Evolutionary conservation across 2,797 vertebrate genomes (phyloP), one percentile per base, ranked within the genome.

Genomic region (Morus bassanus): DNA sequence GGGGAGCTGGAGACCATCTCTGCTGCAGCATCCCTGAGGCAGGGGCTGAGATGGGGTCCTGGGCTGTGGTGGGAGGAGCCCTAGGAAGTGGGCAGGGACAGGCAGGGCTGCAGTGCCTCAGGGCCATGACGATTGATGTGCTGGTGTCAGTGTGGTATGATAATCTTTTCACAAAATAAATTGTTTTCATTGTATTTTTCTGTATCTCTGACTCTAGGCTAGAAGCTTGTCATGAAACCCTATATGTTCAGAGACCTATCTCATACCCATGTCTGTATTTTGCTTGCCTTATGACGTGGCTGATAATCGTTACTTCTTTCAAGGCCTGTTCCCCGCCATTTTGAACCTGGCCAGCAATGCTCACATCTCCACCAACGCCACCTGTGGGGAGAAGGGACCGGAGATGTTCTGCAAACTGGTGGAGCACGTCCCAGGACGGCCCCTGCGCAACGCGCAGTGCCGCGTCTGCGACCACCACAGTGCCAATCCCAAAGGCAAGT

Each of bases 321-420:
- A 95, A 99, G 99, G 99, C 56, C 97, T 99, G 53, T 99, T 99
- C 95, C 99, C 99, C 1, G 99, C 99, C 69, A 99, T 99, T 94
- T 94, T 99, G 92, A 99, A 99, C 94, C 97, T 99, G 92, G 99
- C 99, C 96, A 99, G 98, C 96, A 99, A 99, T 12, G 98, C 99
- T 7, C 97, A 98, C 76, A 99, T 99, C 96, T 98, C 96, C 74
- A 98, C 98, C 83, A 99, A 99, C 0, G 99, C 99, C 6, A 99
- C 99, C 4, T 99, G 99, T 1, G 99, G 99, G 5, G 98, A 99
- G 60, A 98, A 98, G 18, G 97, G 98, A 37, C 98, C 98, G 0
- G 99, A 99, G 93, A 99, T 99, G 97, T 99, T 98, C 98, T 99
- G 99, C 95, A 99, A 99, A 60, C 98, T 99, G 21, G 99, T 99